Conservation (phyloP, 2,888 invertebrate species). For the Agriopis aurantiaria region DNA sequence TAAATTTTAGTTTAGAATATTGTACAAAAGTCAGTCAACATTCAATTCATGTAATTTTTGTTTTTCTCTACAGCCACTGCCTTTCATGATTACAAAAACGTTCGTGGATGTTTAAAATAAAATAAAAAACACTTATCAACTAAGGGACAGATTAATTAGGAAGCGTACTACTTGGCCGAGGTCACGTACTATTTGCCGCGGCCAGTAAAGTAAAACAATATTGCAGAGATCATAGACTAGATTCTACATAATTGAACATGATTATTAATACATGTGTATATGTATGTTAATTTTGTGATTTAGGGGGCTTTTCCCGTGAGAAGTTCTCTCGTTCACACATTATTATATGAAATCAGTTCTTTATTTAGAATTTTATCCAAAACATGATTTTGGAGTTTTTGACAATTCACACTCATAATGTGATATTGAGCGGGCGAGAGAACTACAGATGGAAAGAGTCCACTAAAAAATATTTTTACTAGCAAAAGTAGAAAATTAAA, state of each 20-base stretch:
- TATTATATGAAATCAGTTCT: too few species aligned
- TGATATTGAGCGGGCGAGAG: too few species aligned
- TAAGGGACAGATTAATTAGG: constrained; percentile 72
- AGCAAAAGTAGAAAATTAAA: neutral
- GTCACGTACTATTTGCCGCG: neutral
- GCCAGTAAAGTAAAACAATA: constrained; percentile 41
- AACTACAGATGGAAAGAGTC: too few species aligned
- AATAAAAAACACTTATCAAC: constrained; percentile 42
- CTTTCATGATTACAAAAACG: neutral
- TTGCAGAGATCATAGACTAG: constrained; percentile 85
- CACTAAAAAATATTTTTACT: neutral
- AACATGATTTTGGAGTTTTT: too few species aligned
- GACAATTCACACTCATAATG: too few species aligned
- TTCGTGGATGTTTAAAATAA: neutral
- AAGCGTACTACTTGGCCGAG: constrained; percentile 56
- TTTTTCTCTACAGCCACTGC: neutral
- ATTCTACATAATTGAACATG: constrained; percentile 64
- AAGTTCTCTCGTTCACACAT: too few species aligned
- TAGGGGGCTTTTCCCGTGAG: too few species aligned
- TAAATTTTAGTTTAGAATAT: neutral
- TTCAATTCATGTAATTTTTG: neutral
- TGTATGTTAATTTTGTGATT: too few species aligned
- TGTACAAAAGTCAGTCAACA: neutral
- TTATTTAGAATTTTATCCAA: too few species aligned
- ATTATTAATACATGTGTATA: neutral